These are phyloP conservation scores for Pachypanchax playfairii DNA, from an alignment of 2,113 vertebrate genomes.

Conservation along the genomic window DNA sequence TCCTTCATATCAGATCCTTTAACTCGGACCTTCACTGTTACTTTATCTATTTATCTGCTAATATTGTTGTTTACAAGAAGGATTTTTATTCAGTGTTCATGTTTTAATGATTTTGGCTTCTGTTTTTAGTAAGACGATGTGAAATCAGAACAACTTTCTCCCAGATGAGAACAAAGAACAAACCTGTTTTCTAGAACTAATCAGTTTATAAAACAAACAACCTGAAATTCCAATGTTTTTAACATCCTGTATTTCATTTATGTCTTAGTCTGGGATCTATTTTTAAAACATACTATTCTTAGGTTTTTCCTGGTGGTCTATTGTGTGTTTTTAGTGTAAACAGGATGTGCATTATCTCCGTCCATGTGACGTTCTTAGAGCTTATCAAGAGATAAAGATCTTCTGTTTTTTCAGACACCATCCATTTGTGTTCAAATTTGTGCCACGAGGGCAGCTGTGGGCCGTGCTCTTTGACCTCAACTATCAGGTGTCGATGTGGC, in stretches of 20 bases:
- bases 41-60: no score
- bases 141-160: no score
- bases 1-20: no score
- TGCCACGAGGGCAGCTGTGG: constrained; percentile 95
- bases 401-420: constrained; percentile 78
- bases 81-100: no score
- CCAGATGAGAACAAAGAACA: no score
- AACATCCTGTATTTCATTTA: background rate
- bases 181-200: no score
- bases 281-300: constrained; percentile 5
- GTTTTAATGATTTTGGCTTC: no score
- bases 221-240: no score
- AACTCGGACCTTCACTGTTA: no score
- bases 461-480: constrained; percentile 91
- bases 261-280: background rate
- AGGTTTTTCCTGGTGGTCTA: background rate
- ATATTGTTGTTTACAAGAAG: no score
- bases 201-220: no score
- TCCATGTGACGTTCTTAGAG: constrained; percentile 4
- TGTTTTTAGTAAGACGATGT: no score
- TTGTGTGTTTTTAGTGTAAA: constrained; percentile 1
- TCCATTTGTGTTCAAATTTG: constrained; percentile 92
- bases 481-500: constrained; percentile 91
- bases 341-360: constrained; percentile 15
- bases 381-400: background rate